phyloP scores from a whole-genome alignment of 2,888 invertebrate genomes.

The Mystacides longicornis region DNA sequence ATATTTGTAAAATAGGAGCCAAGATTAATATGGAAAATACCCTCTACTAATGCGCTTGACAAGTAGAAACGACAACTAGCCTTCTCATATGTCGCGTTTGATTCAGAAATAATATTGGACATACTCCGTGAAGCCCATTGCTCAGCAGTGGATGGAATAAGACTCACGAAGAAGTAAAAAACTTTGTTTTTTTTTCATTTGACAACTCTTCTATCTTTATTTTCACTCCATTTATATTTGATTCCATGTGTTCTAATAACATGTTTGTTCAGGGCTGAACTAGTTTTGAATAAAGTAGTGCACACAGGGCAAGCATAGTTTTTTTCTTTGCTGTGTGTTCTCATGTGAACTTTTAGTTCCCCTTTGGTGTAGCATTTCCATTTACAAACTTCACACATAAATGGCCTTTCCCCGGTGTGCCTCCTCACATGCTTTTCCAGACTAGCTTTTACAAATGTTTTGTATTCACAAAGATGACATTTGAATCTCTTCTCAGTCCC shows the following conservation, averaged over 20 bases:
- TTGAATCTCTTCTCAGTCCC: constrained; percentile 34
- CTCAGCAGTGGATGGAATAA: too few species aligned
- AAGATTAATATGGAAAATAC: too few species aligned
- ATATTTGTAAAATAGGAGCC: too few species aligned
- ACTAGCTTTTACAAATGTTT: constrained; percentile 37
- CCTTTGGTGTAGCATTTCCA: constrained; percentile 38
- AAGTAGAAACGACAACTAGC: too few species aligned
- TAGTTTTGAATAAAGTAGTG: constrained; percentile 39
- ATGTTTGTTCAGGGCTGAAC: constrained; percentile 44
- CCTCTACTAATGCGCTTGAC: too few species aligned
- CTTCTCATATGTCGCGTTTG: too few species aligned
- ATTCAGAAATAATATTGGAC: too few species aligned
- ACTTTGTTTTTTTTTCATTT: constrained; percentile 4
- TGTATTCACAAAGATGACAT: constrained; percentile 43
- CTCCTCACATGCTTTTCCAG: constrained; percentile 40
- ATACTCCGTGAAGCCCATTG: background rate
- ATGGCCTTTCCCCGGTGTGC: constrained; percentile 40
- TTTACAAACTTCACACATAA: constrained; percentile 38
- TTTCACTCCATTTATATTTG: constrained; percentile 38
- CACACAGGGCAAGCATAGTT: constrained; percentile 41
- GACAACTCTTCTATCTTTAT: constrained; percentile 20
- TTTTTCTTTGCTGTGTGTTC: constrained; percentile 42
- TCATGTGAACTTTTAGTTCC: constrained; percentile 38
- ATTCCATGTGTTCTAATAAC: constrained; percentile 40
- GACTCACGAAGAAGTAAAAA: background rate